A percentile compares a stretch with the other conserved stretches of the same genome.
phyloP scores from a whole-genome alignment of 2,113 vertebrate species.

The Labrus mixtus region DNA sequence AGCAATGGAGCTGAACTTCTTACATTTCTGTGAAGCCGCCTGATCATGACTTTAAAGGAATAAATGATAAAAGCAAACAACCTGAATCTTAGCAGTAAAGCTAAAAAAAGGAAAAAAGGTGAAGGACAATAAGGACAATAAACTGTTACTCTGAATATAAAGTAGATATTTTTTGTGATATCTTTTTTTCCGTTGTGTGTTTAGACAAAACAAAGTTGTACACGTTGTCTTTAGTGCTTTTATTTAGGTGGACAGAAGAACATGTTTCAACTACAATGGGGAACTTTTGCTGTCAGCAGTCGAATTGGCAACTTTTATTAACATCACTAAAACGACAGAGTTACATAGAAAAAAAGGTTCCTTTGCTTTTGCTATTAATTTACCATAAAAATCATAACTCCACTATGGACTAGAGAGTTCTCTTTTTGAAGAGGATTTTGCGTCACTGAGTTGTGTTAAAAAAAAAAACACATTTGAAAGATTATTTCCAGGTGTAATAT shows the following conservation, averaged over 20 bases:
- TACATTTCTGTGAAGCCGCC: slow-evolving; percentile 91
- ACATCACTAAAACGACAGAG: not conserved
- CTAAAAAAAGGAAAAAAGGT: not conserved
- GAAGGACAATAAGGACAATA: no score
- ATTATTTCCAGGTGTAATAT: not conserved
- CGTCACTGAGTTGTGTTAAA: not conserved
- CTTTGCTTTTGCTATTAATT: not conserved
- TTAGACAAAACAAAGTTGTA: no score
- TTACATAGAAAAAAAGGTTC: not conserved
- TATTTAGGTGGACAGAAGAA: not conserved
- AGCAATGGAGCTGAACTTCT: slow-evolving; percentile 95
- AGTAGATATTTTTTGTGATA: no score
- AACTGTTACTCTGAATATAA: no score
- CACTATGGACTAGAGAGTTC: not conserved
- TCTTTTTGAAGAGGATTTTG: not conserved
- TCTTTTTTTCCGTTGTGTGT: no score
- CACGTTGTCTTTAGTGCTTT: no score
- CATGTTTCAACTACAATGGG: not conserved
- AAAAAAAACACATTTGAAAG: not conserved
- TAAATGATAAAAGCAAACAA: slow-evolving; percentile 86
- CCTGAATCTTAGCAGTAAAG: slow-evolving; percentile 60
- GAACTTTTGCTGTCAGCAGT: not conserved
- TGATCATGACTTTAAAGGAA: slow-evolving; percentile 90
- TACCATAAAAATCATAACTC: not conserved
- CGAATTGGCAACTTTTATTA: not conserved